phyloP scores from a whole-genome alignment of 2,113 vertebrate genomes.

The Herpetotheres cachinnans region DNA sequence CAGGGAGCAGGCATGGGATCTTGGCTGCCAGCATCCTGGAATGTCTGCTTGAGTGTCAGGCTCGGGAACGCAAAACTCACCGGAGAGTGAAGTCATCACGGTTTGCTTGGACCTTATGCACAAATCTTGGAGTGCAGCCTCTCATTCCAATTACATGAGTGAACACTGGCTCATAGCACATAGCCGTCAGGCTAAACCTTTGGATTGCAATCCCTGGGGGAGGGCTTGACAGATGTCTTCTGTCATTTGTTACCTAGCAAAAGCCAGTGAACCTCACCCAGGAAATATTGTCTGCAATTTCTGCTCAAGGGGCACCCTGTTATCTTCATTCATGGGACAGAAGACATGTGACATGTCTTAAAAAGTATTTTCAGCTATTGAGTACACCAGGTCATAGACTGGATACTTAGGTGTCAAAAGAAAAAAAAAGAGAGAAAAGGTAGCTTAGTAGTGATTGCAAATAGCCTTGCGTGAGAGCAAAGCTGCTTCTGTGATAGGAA shows the following conservation, averaged over 20 bases:
- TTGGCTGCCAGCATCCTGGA: fast-evolving
- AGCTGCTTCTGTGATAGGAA: neutral
- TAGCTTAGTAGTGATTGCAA: neutral
- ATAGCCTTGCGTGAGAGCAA: neutral
- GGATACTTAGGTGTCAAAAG: neutral
- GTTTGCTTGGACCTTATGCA: neutral
- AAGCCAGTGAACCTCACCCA: neutral
- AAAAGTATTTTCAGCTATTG: neutral
- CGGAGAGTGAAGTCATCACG: neutral
- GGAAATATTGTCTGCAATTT: neutral
- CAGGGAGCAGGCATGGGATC: neutral
- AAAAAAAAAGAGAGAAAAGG: neutral
- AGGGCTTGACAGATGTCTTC: neutral
- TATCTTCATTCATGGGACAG: neutral
- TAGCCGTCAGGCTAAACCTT: neutral
- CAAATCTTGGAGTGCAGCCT: neutral
- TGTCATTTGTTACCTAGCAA: neutral
- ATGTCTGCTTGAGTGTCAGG: neutral
- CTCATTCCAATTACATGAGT: neutral
- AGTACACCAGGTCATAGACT: fast-evolving
- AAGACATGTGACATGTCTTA: neutral
- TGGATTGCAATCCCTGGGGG: neutral
- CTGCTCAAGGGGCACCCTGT: neutral
- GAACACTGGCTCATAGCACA: fast-evolving
- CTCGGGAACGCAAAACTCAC: neutral